Evolutionary conservation across 2,888 invertebrate species (phyloP).

Genomic region (Drosophila nr. fundita): DNA sequence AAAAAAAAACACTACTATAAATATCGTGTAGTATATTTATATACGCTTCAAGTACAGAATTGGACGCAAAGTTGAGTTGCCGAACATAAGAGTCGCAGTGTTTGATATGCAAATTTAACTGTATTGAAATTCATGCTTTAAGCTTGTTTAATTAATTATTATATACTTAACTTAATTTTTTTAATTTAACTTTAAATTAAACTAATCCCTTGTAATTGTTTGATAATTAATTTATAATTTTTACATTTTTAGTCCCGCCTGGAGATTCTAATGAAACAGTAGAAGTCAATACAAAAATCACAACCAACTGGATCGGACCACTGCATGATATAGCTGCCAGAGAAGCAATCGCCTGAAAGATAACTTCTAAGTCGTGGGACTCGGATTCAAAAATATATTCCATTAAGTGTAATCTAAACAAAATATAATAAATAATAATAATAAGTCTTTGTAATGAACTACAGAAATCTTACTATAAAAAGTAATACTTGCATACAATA

Average conservation of each 20-base stretch:
- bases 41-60: slow-evolving; percentile 4
- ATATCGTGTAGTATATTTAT: slow-evolving; percentile 12
- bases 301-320: too few relatives aligned
- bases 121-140: not conserved
- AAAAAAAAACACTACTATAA: slow-evolving; percentile 16
- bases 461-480: not conserved
- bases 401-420: too few relatives aligned
- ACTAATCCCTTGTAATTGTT: not conserved
- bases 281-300: too few relatives aligned
- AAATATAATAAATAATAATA: too few relatives aligned
- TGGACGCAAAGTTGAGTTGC: not conserved
- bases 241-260: too few relatives aligned
- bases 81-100: not conserved
- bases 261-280: too few relatives aligned
- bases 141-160: not conserved
- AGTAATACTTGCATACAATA: too few relatives aligned
- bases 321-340: too few relatives aligned
- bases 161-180: not conserved
- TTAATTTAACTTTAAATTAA: not conserved
- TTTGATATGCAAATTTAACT: not conserved
- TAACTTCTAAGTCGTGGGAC: too few relatives aligned
- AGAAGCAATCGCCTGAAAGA: too few relatives aligned
- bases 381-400: too few relatives aligned
- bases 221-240: not conserved
- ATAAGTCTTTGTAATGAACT: not conserved